These are phyloP conservation scores for Gorsachius goisagi DNA, from an alignment of 2,113 vertebrate species.

Conservation along the genomic window DNA sequence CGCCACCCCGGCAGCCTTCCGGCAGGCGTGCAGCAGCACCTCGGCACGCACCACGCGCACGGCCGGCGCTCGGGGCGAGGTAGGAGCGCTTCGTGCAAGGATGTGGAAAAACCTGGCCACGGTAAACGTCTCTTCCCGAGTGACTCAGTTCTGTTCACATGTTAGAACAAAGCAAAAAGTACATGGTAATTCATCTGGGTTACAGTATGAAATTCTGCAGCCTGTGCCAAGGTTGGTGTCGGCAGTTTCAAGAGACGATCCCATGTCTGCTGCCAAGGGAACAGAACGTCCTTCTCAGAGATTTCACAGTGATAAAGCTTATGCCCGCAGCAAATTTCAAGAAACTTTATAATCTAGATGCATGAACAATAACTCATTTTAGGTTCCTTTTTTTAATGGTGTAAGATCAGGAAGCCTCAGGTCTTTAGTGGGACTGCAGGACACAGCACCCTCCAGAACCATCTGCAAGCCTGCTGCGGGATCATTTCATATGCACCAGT, in stretches of 20 bases:
- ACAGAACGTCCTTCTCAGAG: conserved; percentile 55
- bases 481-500: background rate
- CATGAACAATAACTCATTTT: conserved; percentile 4
- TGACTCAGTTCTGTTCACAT: conserved; percentile 37
- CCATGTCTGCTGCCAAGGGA: conserved; percentile 61
- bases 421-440: background rate
- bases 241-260: conserved; percentile 49
- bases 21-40: background rate
- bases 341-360: conserved; percentile 17
- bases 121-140: background rate
- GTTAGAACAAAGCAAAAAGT: conserved; percentile 42
- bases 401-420: background rate
- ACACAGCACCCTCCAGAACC: background rate
- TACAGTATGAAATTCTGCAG: conserved; percentile 56
- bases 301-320: conserved; percentile 38
- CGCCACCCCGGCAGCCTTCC: background rate
- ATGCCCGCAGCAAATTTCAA: background rate
- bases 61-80: background rate
- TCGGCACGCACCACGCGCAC: background rate
- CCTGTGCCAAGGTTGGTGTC: conserved; percentile 51
- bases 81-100: background rate
- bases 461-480: fast-evolving
- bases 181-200: conserved; percentile 45
- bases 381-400: background rate
- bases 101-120: conserved; percentile 8